Base-by-base conservation (phyloP, 2,797 vertebrate genomes). In the Rhinatrema bivittatum region DNA sequence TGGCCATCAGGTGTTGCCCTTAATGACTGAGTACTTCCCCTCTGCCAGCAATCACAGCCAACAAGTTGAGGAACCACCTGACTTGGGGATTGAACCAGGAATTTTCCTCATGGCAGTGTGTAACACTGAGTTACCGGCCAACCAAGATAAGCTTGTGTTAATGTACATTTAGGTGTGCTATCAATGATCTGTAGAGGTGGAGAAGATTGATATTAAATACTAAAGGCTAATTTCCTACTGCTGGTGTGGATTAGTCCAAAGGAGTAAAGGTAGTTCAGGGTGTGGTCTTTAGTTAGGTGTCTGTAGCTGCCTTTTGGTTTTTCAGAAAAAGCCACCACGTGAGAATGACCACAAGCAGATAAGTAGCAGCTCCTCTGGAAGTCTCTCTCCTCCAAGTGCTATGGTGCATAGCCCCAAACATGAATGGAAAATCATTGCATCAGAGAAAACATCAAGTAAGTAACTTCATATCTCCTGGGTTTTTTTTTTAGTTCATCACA, bases 391-490 rank as follows among this genome's bases (percentile, higher is more conserved):
- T 47, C 92, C 92, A 66, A 87, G 86, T 70, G 84, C 86, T 65
- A 74, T 84, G 43, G 75, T 87, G 62, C 87, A 77, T 64, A 82
- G 77, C 16, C 78, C 82, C 84, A 91, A 91, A 72, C 91, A 91
- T 47, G 93, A 98, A 61, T 99, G 96, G 96, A 99, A 98, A 85
- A 97, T 96, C 76, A 86, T 99, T 63, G 95, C 94, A 65, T 98
- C 94, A 6, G 96, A 98, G 79, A 98, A 94, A 80, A 97, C 92
- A 28, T 85, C 88, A 66, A 93, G 96, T 99, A 85, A 90, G 94
- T 76, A 12, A 25, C 27, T 28, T 20, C 24, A n/a, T n/a, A n/a
- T n/a, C n/a, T n/a, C n/a, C n/a, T n/a, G n/a, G n/a, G n/a, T n/a
- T n/a, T n/a, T n/a, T n/a, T n/a, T n/a, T n/a, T n/a, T n/a, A n/a